Evolutionary conservation across 2,797 vertebrate species (phyloP).

Genomic region (Parauchenoglanis ngamensis): DNA sequence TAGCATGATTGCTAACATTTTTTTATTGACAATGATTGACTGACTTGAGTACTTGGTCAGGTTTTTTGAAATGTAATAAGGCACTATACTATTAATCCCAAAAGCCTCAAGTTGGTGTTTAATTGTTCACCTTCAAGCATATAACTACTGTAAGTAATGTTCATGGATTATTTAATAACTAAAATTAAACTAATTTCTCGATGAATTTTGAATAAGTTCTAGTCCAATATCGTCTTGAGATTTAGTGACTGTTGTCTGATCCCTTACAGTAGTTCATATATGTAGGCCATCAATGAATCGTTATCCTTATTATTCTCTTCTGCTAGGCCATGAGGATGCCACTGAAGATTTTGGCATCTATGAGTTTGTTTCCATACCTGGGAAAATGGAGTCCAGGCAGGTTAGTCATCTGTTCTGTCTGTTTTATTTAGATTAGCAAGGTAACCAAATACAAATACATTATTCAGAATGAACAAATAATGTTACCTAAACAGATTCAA

Average conservation of each 20-base stretch:
- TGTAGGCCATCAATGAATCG: background rate
- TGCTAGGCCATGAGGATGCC: slow-evolving; percentile 90
- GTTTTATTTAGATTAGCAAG: background rate
- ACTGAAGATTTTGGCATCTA: slow-evolving; percentile 96
- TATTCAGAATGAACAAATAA: background rate
- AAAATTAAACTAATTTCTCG: background rate
- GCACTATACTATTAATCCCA: background rate
- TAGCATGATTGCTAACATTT: background rate
- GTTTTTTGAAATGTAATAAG: background rate
- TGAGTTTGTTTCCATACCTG: slow-evolving; percentile 91
- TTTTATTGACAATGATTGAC: background rate
- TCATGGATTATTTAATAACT: background rate
- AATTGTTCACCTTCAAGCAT: background rate
- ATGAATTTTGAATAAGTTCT: background rate
- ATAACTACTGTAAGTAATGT: background rate
- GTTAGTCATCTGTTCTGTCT: slow-evolving; percentile 64
- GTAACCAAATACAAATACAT: background rate
- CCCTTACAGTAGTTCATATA: background rate
- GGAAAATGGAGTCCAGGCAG: slow-evolving; percentile 79
- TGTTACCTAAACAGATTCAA: background rate
- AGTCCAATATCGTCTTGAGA: background rate
- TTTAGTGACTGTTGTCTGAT: background rate
- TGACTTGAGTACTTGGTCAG: background rate
- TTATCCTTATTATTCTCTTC: slow-evolving; percentile 48
- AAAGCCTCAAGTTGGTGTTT: background rate